Base-by-base conservation (phyloP, 2,797 vertebrate genomes). In the Danio aesculapii region DNA sequence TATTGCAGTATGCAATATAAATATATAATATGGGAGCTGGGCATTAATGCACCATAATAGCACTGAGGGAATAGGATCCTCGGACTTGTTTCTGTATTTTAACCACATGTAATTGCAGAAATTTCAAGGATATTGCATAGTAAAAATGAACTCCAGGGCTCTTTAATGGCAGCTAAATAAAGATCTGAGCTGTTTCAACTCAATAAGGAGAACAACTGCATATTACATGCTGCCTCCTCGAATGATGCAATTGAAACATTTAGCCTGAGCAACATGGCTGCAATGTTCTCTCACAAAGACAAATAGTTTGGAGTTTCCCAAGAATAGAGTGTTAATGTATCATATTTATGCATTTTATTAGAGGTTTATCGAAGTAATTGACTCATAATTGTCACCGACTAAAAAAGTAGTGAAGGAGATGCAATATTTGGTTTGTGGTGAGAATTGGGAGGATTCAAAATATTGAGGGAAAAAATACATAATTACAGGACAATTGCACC, bases 141-240 rank as follows among this genome's bases (percentile, higher is more conserved):
- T 62, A 39, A 50, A 49, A 14, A 8, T 50, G 30, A 62, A 39
- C 46, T 17, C 11, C 12, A 14, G 12, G 39, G 16, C n/a, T 55
- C 21, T 55, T 50, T 62, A 50, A 75, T 39, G 9, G 21, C 58
- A 39, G 58, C 19, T 70, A 41, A 70, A 70, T 43, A 41, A 49
- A 53, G n/a, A 52, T 41, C n/a, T 53, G 6, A 64, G 19, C 57
- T n/a, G 13, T 61, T 46, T 16, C 3, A 13, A 49, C 43, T 47
- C 43, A 2, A 14, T 3, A 30, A 63, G 16, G 16, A 75, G 39
- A 76, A 62, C 21, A 41, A 44, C 50, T 70, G 10, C 50, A 71
- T 13, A 55, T 57, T 43, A n/a, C 50, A 71, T 6, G 12, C 39
- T 43, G 16, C 12, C 1, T 71, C 10, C 10, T 43, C 17, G 39